A percentile compares a stretch with the other conserved stretches of the same genome.
These are phyloP conservation scores for Trichogramma evanescens DNA, from an alignment of 2,888 invertebrate genomes.

Conservation along the genomic window DNA sequence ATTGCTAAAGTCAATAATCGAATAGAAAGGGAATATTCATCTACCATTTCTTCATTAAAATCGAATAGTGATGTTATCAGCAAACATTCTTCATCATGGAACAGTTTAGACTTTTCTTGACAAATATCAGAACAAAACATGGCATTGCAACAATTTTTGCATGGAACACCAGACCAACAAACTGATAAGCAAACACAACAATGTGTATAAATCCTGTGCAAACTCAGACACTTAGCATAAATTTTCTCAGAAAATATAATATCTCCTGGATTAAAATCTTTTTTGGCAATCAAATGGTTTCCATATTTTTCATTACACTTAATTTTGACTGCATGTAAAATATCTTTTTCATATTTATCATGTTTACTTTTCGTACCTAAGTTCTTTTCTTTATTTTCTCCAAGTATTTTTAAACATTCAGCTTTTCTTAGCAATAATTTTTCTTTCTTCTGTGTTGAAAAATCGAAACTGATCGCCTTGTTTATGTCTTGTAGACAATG, in stretches of 20 bases:
- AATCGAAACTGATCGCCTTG: too few species aligned
- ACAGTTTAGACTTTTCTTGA: not conserved
- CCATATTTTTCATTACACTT: not conserved
- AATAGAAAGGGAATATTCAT: too few species aligned
- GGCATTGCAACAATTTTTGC: not conserved
- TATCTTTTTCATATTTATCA: not conserved
- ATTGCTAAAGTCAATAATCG: too few species aligned
- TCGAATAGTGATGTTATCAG: too few species aligned
- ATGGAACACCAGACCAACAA: not conserved
- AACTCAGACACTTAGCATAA: not conserved
- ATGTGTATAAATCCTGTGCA: not conserved
- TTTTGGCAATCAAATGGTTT: not conserved
- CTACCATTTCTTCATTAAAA: too few species aligned
- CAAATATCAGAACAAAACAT: not conserved
- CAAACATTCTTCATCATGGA: too few species aligned
- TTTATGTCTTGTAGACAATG: constrained; percentile 35
- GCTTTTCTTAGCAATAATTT: not conserved
- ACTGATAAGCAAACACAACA: not conserved
- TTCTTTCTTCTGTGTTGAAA: too few species aligned
- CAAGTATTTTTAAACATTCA: not conserved
- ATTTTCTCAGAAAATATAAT: not conserved
- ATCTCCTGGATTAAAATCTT: not conserved
- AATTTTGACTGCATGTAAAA: not conserved
- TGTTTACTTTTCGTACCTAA: not conserved
- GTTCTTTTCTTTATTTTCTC: not conserved